Percentiles rank a stretch among this genome's conserved stretches.
Conservation (phyloP, 2,888 invertebrate genomes). For the Sipha maydis region DNA sequence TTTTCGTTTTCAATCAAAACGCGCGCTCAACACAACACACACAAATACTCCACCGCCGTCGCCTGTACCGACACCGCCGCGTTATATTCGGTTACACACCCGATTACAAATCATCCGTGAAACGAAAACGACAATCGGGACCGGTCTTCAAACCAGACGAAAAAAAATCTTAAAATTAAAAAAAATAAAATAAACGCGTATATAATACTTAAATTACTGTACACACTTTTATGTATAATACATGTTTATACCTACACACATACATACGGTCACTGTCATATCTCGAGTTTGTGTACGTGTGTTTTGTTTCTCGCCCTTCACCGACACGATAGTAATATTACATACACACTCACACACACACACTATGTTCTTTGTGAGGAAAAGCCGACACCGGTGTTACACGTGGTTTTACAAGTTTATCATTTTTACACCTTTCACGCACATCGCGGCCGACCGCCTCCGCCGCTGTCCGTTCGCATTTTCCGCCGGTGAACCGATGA, state of each 20-base stretch:
- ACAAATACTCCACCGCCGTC: neutral
- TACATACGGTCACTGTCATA: neutral
- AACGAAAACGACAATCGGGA: slow-evolving; percentile 60
- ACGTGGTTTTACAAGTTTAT: slow-evolving; percentile 60
- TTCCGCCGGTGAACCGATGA: slow-evolving; percentile 37
- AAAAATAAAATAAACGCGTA: slow-evolving; percentile 43
- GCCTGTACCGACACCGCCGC: neutral
- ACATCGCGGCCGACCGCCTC: slow-evolving; percentile 34
- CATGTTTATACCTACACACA: neutral
- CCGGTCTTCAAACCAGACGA: slow-evolving; percentile 59
- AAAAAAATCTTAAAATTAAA: slow-evolving; percentile 3
- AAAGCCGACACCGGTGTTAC: slow-evolving; percentile 60
- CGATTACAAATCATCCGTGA: slow-evolving; percentile 62
- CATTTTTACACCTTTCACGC: slow-evolving; percentile 60
- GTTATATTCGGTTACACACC: slow-evolving; percentile 57
- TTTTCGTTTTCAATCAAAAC: slow-evolving; percentile 49
- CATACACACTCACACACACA: slow-evolving; percentile 6
- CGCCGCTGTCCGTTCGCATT: slow-evolving; percentile 54
- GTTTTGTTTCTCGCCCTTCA: slow-evolving; percentile 37
- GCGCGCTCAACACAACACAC: neutral
- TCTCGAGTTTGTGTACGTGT: neutral
- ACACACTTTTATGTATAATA: neutral
- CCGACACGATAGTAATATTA: slow-evolving; percentile 25
- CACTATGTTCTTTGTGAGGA: slow-evolving; percentile 30
- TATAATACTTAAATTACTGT: slow-evolving; percentile 54